Evolutionary conservation across 2,888 invertebrate species (phyloP), one percentile per base, ranked within the genome.

Genomic region (Euphydryas editha): DNA sequence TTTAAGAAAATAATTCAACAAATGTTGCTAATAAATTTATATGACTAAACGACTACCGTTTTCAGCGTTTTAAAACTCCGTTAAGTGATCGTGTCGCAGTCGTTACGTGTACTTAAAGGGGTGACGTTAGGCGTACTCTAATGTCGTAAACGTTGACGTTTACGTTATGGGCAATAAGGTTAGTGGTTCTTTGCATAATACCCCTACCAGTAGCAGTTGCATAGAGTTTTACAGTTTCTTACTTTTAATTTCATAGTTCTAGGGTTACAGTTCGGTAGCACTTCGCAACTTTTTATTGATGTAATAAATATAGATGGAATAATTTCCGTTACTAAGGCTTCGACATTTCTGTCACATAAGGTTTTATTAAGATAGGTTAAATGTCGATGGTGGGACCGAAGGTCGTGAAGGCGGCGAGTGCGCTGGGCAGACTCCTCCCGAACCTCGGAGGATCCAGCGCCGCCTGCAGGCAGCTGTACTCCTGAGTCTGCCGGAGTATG

Each of bases 111-210:
- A 49, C 20, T 21, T 24, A 62, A 70, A 73, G 69, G 72, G 62
- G 58, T 46, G 62, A 42, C 62, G 64, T 64, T 73, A 75, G 72
- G 66, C 75, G 74, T 76, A 80, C 78, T 76, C 77, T 59, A 68
- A 13, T 54, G 59, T 72, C 76, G 76, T 81, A 79, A 81, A 73
- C 69, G 73, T 69, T 59, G 66, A 70, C 73, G 73, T 73, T 73
- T 65, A 78, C 72, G 76, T 79, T 75, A 80, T 74, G 65, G 77
- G 66, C 79, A 74, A 78, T 82, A 80, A 78, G 72, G 73, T 82
- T 81, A 79, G 75, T 78, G 76, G 75, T 78, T 75, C 79, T 81
- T 81, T 78, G 79, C 79, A 81, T 81, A 75, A 76, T 72, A 68
- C 67, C 30, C 30, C 30, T 30, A 30, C 30, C 30, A 5, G 30